Conservation (phyloP, 92 coral and sea anemone genomes). For the Siderastrea siderea region DNA sequence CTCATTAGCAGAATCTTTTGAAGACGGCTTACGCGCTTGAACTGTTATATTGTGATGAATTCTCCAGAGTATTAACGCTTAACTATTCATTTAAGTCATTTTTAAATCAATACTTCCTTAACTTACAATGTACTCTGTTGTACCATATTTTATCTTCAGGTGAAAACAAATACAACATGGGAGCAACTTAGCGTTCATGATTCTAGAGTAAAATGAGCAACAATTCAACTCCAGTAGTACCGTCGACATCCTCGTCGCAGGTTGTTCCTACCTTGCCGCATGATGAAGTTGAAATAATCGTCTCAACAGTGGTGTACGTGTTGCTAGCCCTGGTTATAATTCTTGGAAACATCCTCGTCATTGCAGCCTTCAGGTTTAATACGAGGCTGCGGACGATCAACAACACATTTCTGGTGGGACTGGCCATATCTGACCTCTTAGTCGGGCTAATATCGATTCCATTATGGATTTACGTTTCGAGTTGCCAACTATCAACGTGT, state of each 20-base stretch:
- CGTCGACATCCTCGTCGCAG: not conserved
- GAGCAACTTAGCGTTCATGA: not conserved
- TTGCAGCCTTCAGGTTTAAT: constrained; percentile 80
- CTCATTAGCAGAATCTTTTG: not conserved
- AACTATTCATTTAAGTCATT: not conserved
- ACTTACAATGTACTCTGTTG: not conserved
- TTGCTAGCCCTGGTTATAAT: constrained; percentile 67
- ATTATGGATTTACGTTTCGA: constrained; percentile 84
- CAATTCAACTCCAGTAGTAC: not conserved
- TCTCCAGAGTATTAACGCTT: not conserved
- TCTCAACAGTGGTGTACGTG: constrained; percentile 68
- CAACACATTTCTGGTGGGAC: constrained; percentile 87
- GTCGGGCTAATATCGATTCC: constrained; percentile 93
- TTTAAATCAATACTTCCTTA: constrained; percentile 11
- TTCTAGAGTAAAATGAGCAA: constrained; percentile 10
- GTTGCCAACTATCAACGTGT: constrained; percentile 50
- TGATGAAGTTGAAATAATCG: constrained; percentile 77
- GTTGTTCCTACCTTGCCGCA: constrained; percentile 51
- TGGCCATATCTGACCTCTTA: constrained; percentile 89
- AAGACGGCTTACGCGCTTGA: not conserved
- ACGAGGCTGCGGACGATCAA: constrained; percentile 79
- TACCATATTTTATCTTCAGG: constrained; percentile 1
- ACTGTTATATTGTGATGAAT: constrained; percentile 1
- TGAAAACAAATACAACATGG: constrained; percentile 3
- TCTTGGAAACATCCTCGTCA: constrained; percentile 84